These are phyloP conservation scores for Stegodyphus mimosarum DNA, from an alignment of 1,140 invertebrate genomes.

Conservation along the genomic window DNA sequence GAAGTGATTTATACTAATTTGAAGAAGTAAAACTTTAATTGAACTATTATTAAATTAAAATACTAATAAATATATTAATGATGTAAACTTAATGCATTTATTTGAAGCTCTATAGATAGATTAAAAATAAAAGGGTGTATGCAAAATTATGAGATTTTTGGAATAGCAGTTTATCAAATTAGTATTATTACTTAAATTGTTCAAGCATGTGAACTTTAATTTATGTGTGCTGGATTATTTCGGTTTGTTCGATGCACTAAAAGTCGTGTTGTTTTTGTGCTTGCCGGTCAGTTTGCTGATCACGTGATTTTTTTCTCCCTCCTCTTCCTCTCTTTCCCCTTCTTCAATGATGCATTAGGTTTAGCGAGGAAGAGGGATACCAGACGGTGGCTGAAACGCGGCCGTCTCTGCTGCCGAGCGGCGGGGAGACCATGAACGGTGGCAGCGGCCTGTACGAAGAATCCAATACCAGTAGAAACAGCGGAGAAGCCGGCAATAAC, in stretches of 20 bases:
- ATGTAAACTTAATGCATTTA: too few species aligned
- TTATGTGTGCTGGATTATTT: background rate
- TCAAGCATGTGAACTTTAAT: background rate
- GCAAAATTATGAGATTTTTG: too few species aligned
- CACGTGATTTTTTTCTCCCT: slow-evolving; percentile 19
- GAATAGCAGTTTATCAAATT: too few species aligned
- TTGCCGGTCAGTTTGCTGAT: slow-evolving; percentile 22
- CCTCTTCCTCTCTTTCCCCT: background rate
- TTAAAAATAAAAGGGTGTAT: too few species aligned
- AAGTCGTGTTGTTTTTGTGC: background rate
- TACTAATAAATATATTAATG: too few species aligned
- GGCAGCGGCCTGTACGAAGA: slow-evolving; percentile 39
- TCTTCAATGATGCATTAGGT: slow-evolving; percentile 25
- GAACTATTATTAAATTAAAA: too few species aligned
- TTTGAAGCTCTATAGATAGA: too few species aligned
- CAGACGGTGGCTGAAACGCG: slow-evolving; percentile 3
- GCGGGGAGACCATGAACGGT: slow-evolving; percentile 29
- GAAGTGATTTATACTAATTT: background rate
- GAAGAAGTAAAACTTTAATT: background rate
- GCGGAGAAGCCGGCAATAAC: slow-evolving; percentile 12
- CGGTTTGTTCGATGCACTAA: background rate
- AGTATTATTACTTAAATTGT: background rate
- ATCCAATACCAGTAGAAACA: slow-evolving; percentile 18
- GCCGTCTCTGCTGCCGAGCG: slow-evolving; percentile 12
- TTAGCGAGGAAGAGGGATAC: slow-evolving; percentile 33